A percentile compares a stretch with the other conserved stretches of the same genome.
phyloP scores from a whole-genome alignment of 2,888 invertebrate species.

The Hemicrepidius hirtus region DNA sequence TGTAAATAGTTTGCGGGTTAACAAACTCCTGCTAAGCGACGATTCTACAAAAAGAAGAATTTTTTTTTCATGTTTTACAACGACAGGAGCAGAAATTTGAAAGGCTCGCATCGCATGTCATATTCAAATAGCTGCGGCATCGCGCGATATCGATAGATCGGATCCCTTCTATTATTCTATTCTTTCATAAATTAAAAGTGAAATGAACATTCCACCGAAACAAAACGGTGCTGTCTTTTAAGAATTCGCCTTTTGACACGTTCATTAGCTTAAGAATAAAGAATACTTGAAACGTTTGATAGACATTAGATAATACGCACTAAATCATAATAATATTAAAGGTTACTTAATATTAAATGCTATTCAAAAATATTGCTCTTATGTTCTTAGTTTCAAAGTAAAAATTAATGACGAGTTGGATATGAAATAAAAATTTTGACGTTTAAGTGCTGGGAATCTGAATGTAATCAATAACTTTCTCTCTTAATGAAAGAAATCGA shows the following conservation, averaged over 20 bases:
- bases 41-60: slow-evolving; percentile 10
- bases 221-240: slow-evolving; percentile 40
- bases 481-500: no score
- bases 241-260: slow-evolving; percentile 44
- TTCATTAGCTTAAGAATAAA: slow-evolving; percentile 40
- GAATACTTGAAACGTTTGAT: slow-evolving; percentile 27
- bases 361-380: neutral
- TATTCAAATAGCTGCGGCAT: slow-evolving; percentile 33
- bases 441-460: no score
- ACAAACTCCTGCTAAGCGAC: slow-evolving; percentile 34
- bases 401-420: neutral
- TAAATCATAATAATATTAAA: slow-evolving; percentile 34
- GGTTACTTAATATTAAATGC: slow-evolving; percentile 14
- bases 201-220: slow-evolving; percentile 43
- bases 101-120: slow-evolving; percentile 39
- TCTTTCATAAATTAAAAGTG: slow-evolving; percentile 47
- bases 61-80: slow-evolving; percentile 10
- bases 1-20: slow-evolving; percentile 34
- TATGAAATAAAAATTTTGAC: neutral
- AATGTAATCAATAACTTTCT: no score
- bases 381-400: neutral
- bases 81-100: slow-evolving; percentile 33
- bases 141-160: slow-evolving; percentile 40
- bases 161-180: slow-evolving; percentile 42
- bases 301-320: slow-evolving; percentile 18